A percentile compares a stretch with the other conserved stretches of the same genome.
Evolutionary conservation across 2,113 vertebrate species (phyloP).

Genomic region (Rafetus swinhoei): DNA sequence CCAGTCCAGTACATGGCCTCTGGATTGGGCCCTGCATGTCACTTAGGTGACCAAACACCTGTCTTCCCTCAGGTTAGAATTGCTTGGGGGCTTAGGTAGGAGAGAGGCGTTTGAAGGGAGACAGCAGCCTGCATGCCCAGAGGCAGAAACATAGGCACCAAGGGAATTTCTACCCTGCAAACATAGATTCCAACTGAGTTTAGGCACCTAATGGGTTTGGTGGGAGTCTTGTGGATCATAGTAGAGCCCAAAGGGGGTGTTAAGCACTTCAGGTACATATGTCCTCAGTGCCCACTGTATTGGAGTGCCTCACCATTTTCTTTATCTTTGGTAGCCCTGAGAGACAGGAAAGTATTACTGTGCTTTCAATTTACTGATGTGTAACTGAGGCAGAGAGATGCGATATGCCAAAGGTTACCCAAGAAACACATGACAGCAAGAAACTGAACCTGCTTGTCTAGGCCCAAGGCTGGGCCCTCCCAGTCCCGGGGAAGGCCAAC

Average conservation of each 20-base stretch:
- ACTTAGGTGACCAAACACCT: not conserved
- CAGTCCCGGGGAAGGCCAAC: not conserved
- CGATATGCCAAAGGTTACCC: not conserved
- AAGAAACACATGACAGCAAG: not conserved
- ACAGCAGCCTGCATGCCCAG: not conserved
- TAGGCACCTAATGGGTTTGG: not conserved
- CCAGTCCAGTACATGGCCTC: not conserved
- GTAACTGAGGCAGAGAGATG: not conserved
- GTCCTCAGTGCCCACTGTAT: not conserved
- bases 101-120: not conserved
- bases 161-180: not conserved
- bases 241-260: not conserved
- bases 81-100: not conserved
- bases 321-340: not conserved
- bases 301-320: rapidly evolving
- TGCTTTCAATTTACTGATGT: rapidly evolving
- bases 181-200: not conserved
- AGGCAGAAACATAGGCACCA: not conserved
- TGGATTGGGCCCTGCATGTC: not conserved
- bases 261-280: rapidly evolving
- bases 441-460: not conserved
- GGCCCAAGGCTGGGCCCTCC: not conserved
- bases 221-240: not conserved
- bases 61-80: not conserved
- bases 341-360: not conserved